Base-by-base conservation (phyloP, 2,797 vertebrate species). In the Gymnoscopelus braueri region DNA sequence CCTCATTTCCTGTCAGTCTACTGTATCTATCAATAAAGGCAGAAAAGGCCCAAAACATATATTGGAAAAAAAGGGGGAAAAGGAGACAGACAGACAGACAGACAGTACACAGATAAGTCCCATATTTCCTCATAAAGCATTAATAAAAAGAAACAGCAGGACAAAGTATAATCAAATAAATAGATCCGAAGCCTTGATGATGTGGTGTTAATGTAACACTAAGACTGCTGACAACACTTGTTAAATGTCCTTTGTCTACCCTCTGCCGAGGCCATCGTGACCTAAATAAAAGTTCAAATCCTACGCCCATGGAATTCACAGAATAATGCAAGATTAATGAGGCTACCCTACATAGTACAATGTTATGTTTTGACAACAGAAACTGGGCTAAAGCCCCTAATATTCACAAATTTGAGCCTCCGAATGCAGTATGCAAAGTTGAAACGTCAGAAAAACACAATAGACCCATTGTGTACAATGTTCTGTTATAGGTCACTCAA, bases 161-260 rank as follows among this genome's bases (percentile, higher is more conserved):
- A 81, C 87, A 81, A 83, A 87, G 81, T 75, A 81, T 74, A 87
- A 92, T 89, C 88, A 90, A 91, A 92, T 89, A 89, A 91, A 87
- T 84, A 89, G 87, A 90, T 88, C 84, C 90, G 84, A 85, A 91
- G 87, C 88, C 89, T 87, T 88, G 91, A 87, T 91, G 90, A 92
- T 91, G 90, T 91, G 90, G 88, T 88, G 88, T 79, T 88, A 91
- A 88, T 90, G 87, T 85, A 91, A 88, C 89, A 91, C 91, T 91
- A 91, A 91, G 89, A 87, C 90, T 76, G 80, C 89, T 86, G 88
- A 88, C 87, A 84, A 89, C 88, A 89, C 87, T 88, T 89, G 89
- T 74, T 90, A 87, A 86, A 84, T 86, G 88, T 91, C 87, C 88
- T 91, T 92, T 91, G 91, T 92, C 90, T 91, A 74, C 71, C 54